Percentiles rank a stretch among this genome's conserved stretches.
Conservation (phyloP, 1,140 invertebrate genomes). For the Rhyzopertha dominica region DNA sequence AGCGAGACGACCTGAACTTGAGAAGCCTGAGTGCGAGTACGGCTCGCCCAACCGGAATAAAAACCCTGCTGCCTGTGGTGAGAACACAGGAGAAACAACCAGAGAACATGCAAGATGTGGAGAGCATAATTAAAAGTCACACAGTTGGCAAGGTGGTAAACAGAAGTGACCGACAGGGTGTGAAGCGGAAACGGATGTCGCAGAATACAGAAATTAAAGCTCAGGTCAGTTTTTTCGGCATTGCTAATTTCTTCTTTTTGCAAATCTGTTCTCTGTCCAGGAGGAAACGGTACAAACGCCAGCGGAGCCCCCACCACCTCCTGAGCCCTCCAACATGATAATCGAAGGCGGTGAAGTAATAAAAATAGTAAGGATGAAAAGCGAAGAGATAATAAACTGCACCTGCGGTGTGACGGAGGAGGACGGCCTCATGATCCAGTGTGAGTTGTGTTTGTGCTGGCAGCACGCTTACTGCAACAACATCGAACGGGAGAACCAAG, state of each 20-base stretch:
- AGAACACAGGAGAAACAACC: slow-evolving; percentile 20
- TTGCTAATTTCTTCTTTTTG: no score
- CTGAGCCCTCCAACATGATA: slow-evolving; percentile 40
- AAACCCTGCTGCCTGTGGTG: slow-evolving; percentile 51
- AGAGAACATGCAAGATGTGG: no score
- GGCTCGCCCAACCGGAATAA: slow-evolving; percentile 43
- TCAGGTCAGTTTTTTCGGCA: slow-evolving; percentile 6
- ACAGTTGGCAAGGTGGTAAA: slow-evolving; percentile 4
- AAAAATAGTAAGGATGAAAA: slow-evolving; percentile 61
- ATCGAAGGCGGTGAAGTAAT: slow-evolving; percentile 58
- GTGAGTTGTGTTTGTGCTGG: slow-evolving; percentile 91
- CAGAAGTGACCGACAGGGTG: slow-evolving; percentile 7
- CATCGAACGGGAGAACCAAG: slow-evolving; percentile 72
- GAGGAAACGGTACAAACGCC: no score
- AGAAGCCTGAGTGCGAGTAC: slow-evolving; percentile 25
- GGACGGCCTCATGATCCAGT: slow-evolving; percentile 92
- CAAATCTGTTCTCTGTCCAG: no score
- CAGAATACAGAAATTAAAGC: slow-evolving; percentile 27
- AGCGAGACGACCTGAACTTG: slow-evolving; percentile 31
- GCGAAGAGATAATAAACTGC: slow-evolving; percentile 47
- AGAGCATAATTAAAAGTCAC: no score
- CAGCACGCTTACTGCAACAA: slow-evolving; percentile 87
- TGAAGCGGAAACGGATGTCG: slow-evolving; percentile 28
- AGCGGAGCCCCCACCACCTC: slow-evolving; percentile 11
- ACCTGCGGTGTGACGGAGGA: slow-evolving; percentile 67